phyloP scores from a whole-genome alignment of 2,113 vertebrate genomes.

The Pipa parva region DNA sequence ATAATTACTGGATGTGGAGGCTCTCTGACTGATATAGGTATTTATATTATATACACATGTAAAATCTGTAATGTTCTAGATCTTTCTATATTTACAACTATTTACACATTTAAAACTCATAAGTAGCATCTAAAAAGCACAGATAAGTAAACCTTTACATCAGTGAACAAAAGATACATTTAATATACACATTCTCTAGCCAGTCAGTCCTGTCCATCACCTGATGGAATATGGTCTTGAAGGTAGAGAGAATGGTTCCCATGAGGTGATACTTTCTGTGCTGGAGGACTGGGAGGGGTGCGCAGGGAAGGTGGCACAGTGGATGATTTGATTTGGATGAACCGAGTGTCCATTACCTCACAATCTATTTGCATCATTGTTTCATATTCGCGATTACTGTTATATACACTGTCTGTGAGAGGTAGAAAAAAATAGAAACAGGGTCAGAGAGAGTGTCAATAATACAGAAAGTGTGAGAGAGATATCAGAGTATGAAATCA shows the following conservation, averaged over 20 bases:
- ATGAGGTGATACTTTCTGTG: neutral
- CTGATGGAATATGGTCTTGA: slow-evolving; percentile 13
- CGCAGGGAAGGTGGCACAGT: slow-evolving; percentile 81
- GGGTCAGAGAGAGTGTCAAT: neutral
- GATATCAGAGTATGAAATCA: neutral
- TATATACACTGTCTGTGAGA: slow-evolving; percentile 73
- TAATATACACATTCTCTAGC: too few relatives aligned
- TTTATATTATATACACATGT: too few relatives aligned
- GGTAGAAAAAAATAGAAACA: neutral
- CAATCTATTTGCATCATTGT: slow-evolving; percentile 96
- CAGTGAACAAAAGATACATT: too few relatives aligned
- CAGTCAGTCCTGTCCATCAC: slow-evolving; percentile 24
- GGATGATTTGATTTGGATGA: slow-evolving; percentile 87
- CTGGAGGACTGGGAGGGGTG: neutral
- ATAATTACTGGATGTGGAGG: too few relatives aligned
- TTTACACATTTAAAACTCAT: too few relatives aligned
- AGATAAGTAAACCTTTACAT: too few relatives aligned
- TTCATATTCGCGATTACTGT: slow-evolving; percentile 73
- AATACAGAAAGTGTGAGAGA: too few relatives aligned
- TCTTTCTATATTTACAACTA: too few relatives aligned
- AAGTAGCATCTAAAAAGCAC: too few relatives aligned
- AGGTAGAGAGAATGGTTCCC: slow-evolving; percentile 32
- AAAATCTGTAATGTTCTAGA: too few relatives aligned
- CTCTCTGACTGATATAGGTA: too few relatives aligned
- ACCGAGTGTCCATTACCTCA: slow-evolving; percentile 89